Conservation (phyloP, 2,797 vertebrate species). For the Acipenser oxyrinchus region DNA sequence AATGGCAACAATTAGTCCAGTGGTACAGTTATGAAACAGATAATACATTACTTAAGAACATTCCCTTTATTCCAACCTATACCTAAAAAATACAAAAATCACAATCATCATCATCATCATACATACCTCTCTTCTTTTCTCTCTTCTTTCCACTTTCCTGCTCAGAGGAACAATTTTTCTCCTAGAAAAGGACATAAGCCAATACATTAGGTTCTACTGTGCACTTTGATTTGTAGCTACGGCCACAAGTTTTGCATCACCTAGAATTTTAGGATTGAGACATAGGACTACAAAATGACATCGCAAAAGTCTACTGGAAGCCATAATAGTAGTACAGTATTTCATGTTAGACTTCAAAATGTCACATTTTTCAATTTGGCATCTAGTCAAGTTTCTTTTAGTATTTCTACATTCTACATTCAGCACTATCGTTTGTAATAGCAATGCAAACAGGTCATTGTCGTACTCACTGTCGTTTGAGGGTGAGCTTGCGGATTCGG, state of each 20-base stretch:
- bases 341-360: no score
- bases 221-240: neutral
- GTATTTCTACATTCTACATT: no score
- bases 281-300: neutral
- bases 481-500: constrained; percentile 88
- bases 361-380: no score
- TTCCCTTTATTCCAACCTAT: no score
- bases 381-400: no score
- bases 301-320: no score
- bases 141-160: constrained; percentile 84
- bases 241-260: neutral
- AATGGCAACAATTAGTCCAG: neutral
- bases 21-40: neutral
- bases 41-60: no score
- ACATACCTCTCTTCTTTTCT: constrained; percentile 82
- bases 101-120: neutral
- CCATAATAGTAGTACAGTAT: no score
- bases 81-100: neutral
- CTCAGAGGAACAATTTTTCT: constrained; percentile 89
- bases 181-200: constrained; percentile 47
- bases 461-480: constrained; percentile 81
- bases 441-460: no score
- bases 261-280: neutral
- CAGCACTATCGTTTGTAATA: no score
- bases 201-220: neutral